These are phyloP conservation scores for Pholis gunnellus DNA, from an alignment of 2,113 vertebrate species.

Conservation along the genomic window DNA sequence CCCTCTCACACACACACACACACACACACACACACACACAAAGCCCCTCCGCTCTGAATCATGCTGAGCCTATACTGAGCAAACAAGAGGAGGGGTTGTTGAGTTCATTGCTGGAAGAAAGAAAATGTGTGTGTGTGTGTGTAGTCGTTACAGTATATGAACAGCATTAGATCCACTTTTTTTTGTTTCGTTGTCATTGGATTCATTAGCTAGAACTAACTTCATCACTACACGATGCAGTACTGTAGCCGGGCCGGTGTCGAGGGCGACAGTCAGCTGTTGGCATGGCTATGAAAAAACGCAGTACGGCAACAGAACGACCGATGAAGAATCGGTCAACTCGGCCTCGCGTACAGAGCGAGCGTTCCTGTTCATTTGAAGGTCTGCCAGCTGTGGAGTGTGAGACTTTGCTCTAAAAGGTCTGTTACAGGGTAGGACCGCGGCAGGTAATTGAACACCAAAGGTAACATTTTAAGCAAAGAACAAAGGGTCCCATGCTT, in stretches of 20 bases:
- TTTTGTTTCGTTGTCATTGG: neutral
- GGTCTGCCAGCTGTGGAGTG: neutral
- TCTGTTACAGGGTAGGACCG: neutral
- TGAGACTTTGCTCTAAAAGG: neutral
- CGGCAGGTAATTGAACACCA: neutral
- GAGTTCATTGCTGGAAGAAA: constrained; percentile 5
- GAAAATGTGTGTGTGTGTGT: neutral
- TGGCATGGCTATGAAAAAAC: constrained; percentile 8
- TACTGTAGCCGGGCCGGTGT: neutral
- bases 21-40: neutral
- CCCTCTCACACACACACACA: neutral
- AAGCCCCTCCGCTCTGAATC: neutral
- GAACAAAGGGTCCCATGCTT: neutral
- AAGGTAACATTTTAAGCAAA: constrained; percentile 9
- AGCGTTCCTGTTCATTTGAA: constrained; percentile 23
- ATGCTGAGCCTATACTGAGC: constrained; percentile 9
- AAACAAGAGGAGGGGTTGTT: constrained; percentile 32
- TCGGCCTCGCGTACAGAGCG: neutral
- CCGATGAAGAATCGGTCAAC: constrained; percentile 14
- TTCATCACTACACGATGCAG: neutral
- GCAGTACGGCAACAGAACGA: constrained; percentile 8
- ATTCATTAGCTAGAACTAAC: neutral
- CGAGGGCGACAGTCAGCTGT: constrained; percentile 40
- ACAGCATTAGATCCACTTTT: neutral
- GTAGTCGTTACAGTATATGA: neutral